A percentile compares a stretch with the other conserved stretches of the same genome.
These are phyloP conservation scores for Tetraodon nigroviridis DNA, from an alignment of 2,113 vertebrate genomes.

Conservation along the genomic window DNA sequence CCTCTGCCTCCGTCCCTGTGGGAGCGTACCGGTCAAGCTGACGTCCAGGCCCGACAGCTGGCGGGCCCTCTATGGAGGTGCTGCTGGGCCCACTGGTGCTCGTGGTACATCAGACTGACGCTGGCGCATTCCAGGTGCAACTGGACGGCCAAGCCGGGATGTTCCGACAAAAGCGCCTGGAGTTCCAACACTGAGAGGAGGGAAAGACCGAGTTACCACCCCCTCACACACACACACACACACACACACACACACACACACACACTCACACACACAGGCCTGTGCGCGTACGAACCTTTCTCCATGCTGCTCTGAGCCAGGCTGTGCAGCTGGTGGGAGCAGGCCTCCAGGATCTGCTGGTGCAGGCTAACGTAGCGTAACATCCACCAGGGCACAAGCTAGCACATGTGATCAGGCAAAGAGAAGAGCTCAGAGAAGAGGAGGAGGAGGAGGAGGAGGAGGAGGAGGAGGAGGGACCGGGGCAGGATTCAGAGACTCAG, in stretches of 20 bases:
- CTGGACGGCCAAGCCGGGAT: constrained; percentile 78
- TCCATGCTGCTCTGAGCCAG: constrained; percentile 77
- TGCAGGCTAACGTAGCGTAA: constrained; percentile 84
- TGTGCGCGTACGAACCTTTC: constrained; percentile 69
- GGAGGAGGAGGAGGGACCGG: too few species aligned
- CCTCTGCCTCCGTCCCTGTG: too few species aligned
- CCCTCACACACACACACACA: not conserved
- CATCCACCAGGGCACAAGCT: constrained; percentile 90
- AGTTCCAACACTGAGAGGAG: constrained; percentile 74
- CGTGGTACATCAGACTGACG: constrained; percentile 83
- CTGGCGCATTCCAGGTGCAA: constrained; percentile 92
- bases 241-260: not conserved
- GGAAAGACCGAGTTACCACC: not conserved
- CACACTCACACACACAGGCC: not conserved
- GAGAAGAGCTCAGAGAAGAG: not conserved
- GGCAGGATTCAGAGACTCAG: not conserved
- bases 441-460: too few species aligned
- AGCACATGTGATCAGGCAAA: not conserved
- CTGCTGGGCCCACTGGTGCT: constrained; percentile 86
- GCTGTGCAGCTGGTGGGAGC: constrained; percentile 80
- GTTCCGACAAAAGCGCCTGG: constrained; percentile 66
- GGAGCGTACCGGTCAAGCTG: constrained; percentile 79
- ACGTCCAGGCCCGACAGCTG: constrained; percentile 79
- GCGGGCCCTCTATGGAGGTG: constrained; percentile 78
- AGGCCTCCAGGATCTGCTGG: constrained; percentile 89